Evolutionary conservation across 2,113 vertebrate genomes (phyloP).

Genomic region (Pterocles gutturalis): DNA sequence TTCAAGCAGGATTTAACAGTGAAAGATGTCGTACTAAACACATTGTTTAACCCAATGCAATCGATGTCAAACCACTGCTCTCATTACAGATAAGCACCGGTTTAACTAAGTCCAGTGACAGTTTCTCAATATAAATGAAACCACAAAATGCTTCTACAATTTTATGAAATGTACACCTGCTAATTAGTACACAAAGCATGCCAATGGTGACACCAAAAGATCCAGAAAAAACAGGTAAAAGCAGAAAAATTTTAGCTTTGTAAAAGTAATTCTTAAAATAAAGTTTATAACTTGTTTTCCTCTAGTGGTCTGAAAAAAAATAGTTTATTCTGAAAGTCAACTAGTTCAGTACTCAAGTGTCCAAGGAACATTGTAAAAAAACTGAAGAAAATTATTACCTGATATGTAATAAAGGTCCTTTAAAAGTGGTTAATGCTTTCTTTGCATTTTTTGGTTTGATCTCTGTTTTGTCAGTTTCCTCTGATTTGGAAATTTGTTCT

Average conservation of each 20-base stretch:
- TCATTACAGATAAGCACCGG: background rate
- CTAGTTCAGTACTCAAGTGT: background rate
- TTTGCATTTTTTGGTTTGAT: conserved; percentile 84
- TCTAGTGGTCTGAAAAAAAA: background rate
- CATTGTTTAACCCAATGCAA: background rate
- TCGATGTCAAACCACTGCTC: background rate
- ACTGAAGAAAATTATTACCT: conserved; percentile 79
- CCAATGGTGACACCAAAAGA: background rate
- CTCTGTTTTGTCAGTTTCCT: conserved; percentile 88
- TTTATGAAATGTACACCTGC: background rate
- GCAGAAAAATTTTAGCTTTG: background rate
- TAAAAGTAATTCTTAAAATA: background rate
- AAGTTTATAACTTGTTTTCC: background rate
- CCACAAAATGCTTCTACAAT: background rate
- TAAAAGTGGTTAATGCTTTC: conserved; percentile 91
- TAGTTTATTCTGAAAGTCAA: background rate
- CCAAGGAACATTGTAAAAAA: background rate
- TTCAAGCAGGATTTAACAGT: background rate
- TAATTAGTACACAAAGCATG: background rate
- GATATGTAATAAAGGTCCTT: conserved; percentile 91
- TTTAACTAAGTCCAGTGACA: background rate
- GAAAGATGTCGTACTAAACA: background rate
- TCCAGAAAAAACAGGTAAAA: background rate
- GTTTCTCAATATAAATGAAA: background rate
- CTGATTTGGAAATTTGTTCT: conserved; percentile 85